Percentiles rank a stretch among this genome's conserved stretches.
These are phyloP conservation scores for Rhagonycha fulva DNA, from an alignment of 2,888 invertebrate genomes.

Conservation along the genomic window DNA sequence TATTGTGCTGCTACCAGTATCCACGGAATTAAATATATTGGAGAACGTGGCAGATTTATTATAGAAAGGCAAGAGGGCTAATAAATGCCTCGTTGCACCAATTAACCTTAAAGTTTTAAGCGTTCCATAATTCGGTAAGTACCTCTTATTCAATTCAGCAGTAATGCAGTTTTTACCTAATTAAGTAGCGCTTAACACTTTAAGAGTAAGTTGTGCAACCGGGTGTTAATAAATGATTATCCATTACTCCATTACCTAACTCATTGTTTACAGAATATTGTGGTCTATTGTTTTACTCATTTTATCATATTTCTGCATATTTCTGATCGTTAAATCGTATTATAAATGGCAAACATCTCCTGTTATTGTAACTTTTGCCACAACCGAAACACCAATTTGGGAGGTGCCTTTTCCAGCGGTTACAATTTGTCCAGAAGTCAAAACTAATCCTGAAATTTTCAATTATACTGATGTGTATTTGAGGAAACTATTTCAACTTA, in stretches of 20 bases:
- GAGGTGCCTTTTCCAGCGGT: slow-evolving; percentile 58
- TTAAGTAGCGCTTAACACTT: too few species aligned
- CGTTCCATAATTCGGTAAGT: too few species aligned
- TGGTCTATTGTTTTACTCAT: neutral
- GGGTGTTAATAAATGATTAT: neutral
- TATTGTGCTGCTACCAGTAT: slow-evolving; percentile 27
- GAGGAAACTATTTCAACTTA: neutral
- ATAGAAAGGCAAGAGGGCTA: slow-evolving; percentile 22
- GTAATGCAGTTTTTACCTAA: too few species aligned
- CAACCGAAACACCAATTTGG: slow-evolving; percentile 72
- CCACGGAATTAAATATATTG: slow-evolving; percentile 37
- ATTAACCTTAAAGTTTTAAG: too few species aligned
- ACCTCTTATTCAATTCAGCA: too few species aligned
- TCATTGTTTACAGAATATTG: neutral
- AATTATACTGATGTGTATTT: slow-evolving; percentile 57
- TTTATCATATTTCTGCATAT: neutral
- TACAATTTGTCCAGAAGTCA: slow-evolving; percentile 61
- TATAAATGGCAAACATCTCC: slow-evolving; percentile 75
- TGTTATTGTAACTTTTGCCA: slow-evolving; percentile 76
- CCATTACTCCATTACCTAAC: neutral
- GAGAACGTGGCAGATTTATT: slow-evolving; percentile 33
- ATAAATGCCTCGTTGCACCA: too few species aligned
- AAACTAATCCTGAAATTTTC: slow-evolving; percentile 61
- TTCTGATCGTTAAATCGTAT: slow-evolving; percentile 62
- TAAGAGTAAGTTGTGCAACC: too few species aligned